Base-by-base conservation (phyloP, 1,140 invertebrate species). In the Hycleus cichorii region DNA sequence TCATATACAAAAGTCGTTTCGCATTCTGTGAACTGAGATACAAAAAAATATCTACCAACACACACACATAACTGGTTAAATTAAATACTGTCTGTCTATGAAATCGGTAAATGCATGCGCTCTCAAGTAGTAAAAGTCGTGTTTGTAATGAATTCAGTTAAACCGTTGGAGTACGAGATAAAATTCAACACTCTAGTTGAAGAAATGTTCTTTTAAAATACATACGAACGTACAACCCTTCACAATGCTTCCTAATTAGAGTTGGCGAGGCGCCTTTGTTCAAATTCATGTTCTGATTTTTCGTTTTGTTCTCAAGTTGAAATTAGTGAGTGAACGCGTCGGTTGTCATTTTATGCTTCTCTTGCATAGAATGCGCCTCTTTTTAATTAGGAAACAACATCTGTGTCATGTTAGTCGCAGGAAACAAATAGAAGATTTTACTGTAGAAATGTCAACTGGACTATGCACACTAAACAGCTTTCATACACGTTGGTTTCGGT, bases 361-460 rank as follows among this genome's bases (percentile, higher is more conserved):
- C 32, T 32, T 55, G 49, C 53, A 56, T 42, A 55, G 63, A 54
- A 64, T 60, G 59, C 60, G 32, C 32, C 61, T 64, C 67, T 67
- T 70, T 70, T 70, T 70, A 70, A 70, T 70, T 70, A 70, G 67
- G 64, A 66, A 70, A 66, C 67, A 67, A 67, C 68, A 70, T 70
- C 69, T 70, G 69, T 53, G 65, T 65, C 60, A 59, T 66, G 65
- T 70, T 67, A 67, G 60, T 62, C 55, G 49, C 59, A 62, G 63
- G 62, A 66, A 63, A 64, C 60, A 63, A 65, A 65, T 63, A 64
- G 64, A 60, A 66, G 59, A 64, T 27, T 32, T 32, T 32, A 32
- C 7, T 5, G 32, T 32, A 32, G 32, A 0, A 32, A 32, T 7
- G 32, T 32, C 32, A 32, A 32, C 32, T 32, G 32, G 32, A 32